phyloP scores from a whole-genome alignment of 2,888 invertebrate genomes.

The Drosophila borealis region DNA sequence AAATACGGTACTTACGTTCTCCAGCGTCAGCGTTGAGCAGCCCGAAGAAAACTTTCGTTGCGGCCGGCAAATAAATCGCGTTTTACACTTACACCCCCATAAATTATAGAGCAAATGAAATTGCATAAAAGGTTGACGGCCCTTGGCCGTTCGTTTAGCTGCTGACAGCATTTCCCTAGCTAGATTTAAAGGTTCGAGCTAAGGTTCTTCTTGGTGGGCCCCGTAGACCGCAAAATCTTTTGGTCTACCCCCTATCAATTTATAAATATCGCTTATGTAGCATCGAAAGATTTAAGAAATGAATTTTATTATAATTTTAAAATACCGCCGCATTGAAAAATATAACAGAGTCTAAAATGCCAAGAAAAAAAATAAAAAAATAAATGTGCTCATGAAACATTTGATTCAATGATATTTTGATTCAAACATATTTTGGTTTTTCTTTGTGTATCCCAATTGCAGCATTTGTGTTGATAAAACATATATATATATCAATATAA shows the following conservation, averaged over 20 bases:
- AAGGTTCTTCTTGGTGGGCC: background rate
- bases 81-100: background rate
- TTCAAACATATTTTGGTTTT: background rate
- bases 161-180: conserved; percentile 10
- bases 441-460: background rate
- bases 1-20: conserved; percentile 39
- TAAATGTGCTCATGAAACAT: background rate
- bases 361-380: conserved; percentile 88
- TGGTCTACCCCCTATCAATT: background rate
- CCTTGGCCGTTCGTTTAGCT: background rate
- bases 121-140: background rate
- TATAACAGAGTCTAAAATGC: conserved; percentile 20
- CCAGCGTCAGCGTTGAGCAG: conserved; percentile 40
- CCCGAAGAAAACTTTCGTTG: conserved; percentile 20
- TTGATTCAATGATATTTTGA: background rate
- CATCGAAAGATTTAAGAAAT: conserved; percentile 2
- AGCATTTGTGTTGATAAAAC: background rate
- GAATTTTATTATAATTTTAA: conserved; percentile 28
- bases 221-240: background rate
- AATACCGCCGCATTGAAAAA: conserved; percentile 13
- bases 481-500: background rate
- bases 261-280: background rate
- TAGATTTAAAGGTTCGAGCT: background rate
- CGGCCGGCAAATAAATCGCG: background rate
- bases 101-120: background rate